phyloP scores from a whole-genome alignment of 2,113 vertebrate species.

The Ancistrus triradiatus region DNA sequence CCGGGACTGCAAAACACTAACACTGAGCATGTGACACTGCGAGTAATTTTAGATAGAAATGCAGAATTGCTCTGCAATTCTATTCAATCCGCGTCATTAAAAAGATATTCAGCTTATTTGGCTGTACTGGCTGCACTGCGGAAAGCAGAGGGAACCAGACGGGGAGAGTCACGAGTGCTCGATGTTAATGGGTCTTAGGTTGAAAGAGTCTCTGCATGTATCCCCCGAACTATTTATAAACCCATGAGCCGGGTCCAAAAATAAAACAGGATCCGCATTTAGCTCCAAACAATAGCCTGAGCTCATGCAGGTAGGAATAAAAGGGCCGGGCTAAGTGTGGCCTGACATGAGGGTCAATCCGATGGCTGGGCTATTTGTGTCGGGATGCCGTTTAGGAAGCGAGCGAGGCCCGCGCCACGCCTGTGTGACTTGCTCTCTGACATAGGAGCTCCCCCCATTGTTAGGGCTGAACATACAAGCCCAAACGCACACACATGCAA shows the following conservation, averaged over 20 bases:
- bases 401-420: conserved; percentile 64
- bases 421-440: conserved; percentile 58
- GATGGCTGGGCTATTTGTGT: conserved; percentile 72
- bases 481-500: conserved; percentile 40
- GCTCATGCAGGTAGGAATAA: conserved; percentile 35
- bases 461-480: conserved; percentile 50
- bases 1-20: no score
- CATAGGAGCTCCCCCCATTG: conserved; percentile 65
- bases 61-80: no score
- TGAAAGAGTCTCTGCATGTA: conserved; percentile 67
- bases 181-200: conserved; percentile 50
- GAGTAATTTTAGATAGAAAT: no score
- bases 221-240: conserved; percentile 72
- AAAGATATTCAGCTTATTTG: no score
- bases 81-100: no score
- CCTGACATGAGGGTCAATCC: conserved; percentile 60
- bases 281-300: conserved; percentile 55
- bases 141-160: conserved; percentile 37
- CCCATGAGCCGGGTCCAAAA: conserved; percentile 61
- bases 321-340: conserved; percentile 2
- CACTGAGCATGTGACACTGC: no score
- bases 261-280: conserved; percentile 70
- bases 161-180: conserved; percentile 52
- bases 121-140: no score
- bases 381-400: conserved; percentile 68